Base-by-base conservation (phyloP, 2,113 vertebrate species). In the Saiga tatarica region DNA sequence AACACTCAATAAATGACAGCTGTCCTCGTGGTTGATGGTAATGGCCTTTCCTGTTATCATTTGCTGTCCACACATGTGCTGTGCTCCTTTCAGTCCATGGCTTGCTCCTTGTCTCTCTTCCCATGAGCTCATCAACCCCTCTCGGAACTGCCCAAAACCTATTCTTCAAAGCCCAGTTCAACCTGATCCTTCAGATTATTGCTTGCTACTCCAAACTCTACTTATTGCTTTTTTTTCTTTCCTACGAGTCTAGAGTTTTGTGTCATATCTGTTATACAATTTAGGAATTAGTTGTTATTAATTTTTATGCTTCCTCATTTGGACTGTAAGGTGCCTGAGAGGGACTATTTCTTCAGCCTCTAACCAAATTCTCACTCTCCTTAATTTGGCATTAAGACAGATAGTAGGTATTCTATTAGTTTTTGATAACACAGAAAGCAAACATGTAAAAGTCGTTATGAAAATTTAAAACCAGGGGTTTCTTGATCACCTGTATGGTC, bases 271-370 rank as follows among this genome's bases (percentile, higher is more conserved):
- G 1, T 89, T 83, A 89, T 78, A 93, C 28, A 91, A 42, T 62
- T 89, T 83, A 91, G 87, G 10, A 82, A 84, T 88, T 84, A 67
- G 81, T 50, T 93, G 36, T 96, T 78, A 59, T 59, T 91, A 59
- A 78, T 79, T 28, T 90, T 90, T 88, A 52, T 84, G 64, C 45
- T 52, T 93, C 62, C 50, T 94, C 33, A 52, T 19, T 15, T 84
- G 26, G 25, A 62, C 74, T 74, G 1, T 57, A 52, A 62, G 78
- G 50, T 87, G 50, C 60, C 33, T 79, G n/a, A 88, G 25, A 39
- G 67, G 30, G 57, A 39, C 30, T 53, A 16, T 93, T 87, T 87
- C 36, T 88, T 93, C 59, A 94, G 33, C 42, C 62, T 94, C 59
- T 95, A 45, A 23, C 57, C 50, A 86, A 89, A 74, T 81, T 87